A percentile compares a stretch with the other conserved stretches of the same genome.
These are phyloP conservation scores for Orthosia gracilis DNA, from an alignment of 2,888 invertebrate species.

Conservation along the genomic window DNA sequence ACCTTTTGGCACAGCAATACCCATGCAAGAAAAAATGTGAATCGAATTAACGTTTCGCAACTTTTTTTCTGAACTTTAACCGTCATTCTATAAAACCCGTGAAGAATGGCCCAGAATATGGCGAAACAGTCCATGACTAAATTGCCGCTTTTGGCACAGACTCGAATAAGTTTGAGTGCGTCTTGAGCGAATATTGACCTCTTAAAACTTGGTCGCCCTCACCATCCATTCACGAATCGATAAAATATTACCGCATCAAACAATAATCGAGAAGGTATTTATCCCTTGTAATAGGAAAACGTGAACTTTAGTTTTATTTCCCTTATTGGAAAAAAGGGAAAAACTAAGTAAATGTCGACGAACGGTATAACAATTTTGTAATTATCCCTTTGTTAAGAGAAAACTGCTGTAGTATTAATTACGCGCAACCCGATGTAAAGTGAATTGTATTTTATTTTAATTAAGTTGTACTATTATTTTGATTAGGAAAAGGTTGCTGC, in stretches of 20 bases:
- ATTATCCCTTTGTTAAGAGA: conserved; percentile 5
- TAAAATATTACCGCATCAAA: conserved; percentile 1
- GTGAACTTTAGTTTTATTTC: not conserved
- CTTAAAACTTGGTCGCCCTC: conserved; percentile 19
- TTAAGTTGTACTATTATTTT: conserved; percentile 1
- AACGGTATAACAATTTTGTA: not conserved
- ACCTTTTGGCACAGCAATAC: not conserved
- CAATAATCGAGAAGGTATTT: not conserved
- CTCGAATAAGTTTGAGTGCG: conserved; percentile 19
- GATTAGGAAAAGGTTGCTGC: not conserved
- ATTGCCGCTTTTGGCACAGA: conserved; percentile 27
- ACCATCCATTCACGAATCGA: conserved; percentile 1
- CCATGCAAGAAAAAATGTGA: not conserved
- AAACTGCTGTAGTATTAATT: not conserved
- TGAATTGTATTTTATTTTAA: not conserved
- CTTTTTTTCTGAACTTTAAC: conserved; percentile 7
- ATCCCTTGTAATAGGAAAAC: not conserved
- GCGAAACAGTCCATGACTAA: conserved; percentile 12
- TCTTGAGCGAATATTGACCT: conserved; percentile 17
- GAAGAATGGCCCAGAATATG: conserved; percentile 6
- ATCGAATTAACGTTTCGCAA: conserved; percentile 10
- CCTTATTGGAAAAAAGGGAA: not conserved
- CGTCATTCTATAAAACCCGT: conserved; percentile 4
- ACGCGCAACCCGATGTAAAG: conserved; percentile 5
- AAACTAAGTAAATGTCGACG: not conserved